These are phyloP conservation scores for Rousettus madagascariensis DNA, from an alignment of 2,797 vertebrate species.

Conservation along the genomic window DNA sequence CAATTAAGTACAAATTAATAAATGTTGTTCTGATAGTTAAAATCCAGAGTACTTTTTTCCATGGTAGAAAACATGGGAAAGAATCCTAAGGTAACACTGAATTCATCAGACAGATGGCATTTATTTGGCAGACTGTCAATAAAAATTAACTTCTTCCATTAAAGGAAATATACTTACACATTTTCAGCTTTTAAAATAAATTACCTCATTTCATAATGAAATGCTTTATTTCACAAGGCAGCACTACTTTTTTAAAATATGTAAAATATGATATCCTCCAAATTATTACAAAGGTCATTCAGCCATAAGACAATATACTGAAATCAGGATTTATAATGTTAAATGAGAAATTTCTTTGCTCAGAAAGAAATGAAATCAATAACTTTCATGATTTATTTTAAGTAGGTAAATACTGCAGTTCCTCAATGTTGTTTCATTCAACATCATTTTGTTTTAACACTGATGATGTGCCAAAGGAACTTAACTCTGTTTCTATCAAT, in stretches of 20 bases:
- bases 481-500: not conserved
- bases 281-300: conserved; percentile 49
- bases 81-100: conserved; percentile 72
- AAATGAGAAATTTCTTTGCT: conserved; percentile 40
- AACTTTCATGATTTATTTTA: conserved; percentile 23
- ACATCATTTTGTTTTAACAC: not conserved
- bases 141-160: conserved; percentile 77
- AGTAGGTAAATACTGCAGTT: not conserved
- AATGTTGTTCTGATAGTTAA: conserved; percentile 51
- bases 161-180: conserved; percentile 76
- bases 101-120: conserved; percentile 78
- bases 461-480: not conserved
- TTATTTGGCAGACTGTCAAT: conserved; percentile 73
- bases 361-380: conserved; percentile 34
- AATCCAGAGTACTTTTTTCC: conserved; percentile 47
- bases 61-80: conserved; percentile 51
- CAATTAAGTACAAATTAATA: conserved; percentile 43
- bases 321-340: not conserved
- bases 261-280: not conserved
- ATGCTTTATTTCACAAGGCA: conserved; percentile 67
- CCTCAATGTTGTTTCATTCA: not conserved
- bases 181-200: conserved; percentile 78
- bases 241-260: conserved; percentile 63
- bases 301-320: conserved; percentile 1
- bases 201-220: conserved; percentile 71